Evolutionary conservation across 2,797 vertebrate species (phyloP).

Genomic region (Silurus aristotelis): DNA sequence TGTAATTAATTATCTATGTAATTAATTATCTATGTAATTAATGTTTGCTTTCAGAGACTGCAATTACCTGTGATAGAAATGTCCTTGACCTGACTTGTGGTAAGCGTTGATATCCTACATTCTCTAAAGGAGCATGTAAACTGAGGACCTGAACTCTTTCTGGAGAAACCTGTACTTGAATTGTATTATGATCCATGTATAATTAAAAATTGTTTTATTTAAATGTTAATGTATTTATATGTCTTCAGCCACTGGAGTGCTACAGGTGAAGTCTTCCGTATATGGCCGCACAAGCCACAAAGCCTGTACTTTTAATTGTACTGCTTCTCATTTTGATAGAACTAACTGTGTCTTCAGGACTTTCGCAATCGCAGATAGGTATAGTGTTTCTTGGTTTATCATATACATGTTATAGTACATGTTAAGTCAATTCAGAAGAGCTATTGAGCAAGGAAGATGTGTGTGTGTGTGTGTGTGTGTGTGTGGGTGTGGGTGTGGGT

Average conservation of each 20-base stretch:
- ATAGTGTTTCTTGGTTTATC: not conserved
- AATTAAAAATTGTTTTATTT: not conserved
- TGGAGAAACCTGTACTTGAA: not conserved
- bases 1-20: not conserved
- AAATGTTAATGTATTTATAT: not conserved
- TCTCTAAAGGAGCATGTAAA: not conserved
- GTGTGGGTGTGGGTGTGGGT: too few relatives aligned
- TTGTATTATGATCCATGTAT: not conserved
- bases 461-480: too few relatives aligned
- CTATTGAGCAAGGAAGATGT: too few relatives aligned
- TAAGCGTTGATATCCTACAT: constrained; percentile 39
- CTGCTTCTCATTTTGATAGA: not conserved
- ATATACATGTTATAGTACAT: not conserved
- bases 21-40: not conserved
- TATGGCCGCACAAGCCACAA: constrained; percentile 54
- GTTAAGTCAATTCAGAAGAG: too few relatives aligned
- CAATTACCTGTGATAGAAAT: constrained; percentile 48
- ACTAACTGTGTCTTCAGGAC: constrained; percentile 5
- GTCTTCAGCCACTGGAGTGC: constrained; percentile 55
- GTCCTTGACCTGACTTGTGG: constrained; percentile 62
- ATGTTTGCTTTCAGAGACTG: constrained; percentile 26
- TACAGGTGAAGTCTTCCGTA: constrained; percentile 50
- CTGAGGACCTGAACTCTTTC: not conserved
- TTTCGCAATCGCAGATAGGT: constrained; percentile 4
- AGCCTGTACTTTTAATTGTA: constrained; percentile 51